Percentiles rank a stretch among this genome's conserved stretches.
phyloP scores from a whole-genome alignment of 2,797 vertebrate species.

The Scarus forsteni region DNA sequence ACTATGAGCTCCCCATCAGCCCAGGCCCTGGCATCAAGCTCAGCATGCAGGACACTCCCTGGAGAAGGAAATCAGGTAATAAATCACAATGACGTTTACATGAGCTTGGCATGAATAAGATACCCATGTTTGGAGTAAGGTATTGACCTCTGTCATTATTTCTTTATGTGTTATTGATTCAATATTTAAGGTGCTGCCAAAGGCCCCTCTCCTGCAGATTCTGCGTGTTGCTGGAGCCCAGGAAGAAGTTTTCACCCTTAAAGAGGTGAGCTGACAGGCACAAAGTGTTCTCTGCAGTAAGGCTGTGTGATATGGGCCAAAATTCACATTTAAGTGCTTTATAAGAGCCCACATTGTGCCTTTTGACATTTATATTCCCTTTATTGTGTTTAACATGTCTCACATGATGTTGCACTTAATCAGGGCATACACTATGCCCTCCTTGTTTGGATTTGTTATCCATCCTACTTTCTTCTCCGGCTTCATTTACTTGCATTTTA shows the following conservation, averaged over 20 bases:
- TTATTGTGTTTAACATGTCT: no score
- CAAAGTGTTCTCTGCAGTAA: neutral
- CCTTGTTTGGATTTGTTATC: no score
- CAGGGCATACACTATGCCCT: no score
- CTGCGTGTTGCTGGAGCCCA: slow-evolving; percentile 93
- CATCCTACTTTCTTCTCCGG: no score
- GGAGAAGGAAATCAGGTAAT: slow-evolving; percentile 90
- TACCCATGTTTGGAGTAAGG: neutral
- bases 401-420: no score
- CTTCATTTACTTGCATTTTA: no score
- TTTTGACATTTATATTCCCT: no score
- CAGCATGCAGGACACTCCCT: slow-evolving; percentile 84
- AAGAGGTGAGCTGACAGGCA: slow-evolving; percentile 85
- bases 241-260: slow-evolving; percentile 93
- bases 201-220: slow-evolving; percentile 91
- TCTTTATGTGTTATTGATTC: neutral
- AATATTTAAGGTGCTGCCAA: slow-evolving; percentile 89
- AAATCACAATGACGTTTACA: neutral
- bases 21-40: slow-evolving; percentile 83
- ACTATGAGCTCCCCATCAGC: slow-evolving; percentile 89
- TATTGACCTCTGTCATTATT: neutral
- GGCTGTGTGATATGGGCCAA: no score
- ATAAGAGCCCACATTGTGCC: no score
- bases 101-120: neutral
- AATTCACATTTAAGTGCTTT: no score